These are phyloP conservation scores for Gastrophryne carolinensis DNA, from an alignment of 2,797 vertebrate genomes.

Conservation along the genomic window DNA sequence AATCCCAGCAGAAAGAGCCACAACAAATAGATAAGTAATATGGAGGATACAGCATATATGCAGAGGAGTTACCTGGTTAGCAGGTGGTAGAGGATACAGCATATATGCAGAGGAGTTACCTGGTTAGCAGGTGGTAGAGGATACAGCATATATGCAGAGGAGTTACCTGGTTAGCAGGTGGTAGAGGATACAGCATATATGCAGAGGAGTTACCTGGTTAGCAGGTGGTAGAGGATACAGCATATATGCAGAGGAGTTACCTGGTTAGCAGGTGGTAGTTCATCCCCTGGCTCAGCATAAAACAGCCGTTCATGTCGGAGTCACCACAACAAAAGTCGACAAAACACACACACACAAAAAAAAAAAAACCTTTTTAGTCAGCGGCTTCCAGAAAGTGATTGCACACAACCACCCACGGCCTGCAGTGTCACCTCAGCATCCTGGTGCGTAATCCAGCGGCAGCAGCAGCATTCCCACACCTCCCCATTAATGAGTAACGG, in stretches of 20 bases:
- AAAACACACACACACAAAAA: conserved; percentile 44
- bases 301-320: conserved; percentile 46
- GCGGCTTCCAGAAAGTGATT: conserved; percentile 56
- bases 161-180: too few species aligned
- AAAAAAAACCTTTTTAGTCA: conserved; percentile 60
- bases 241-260: conserved; percentile 61
- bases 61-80: too few species aligned
- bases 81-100: too few species aligned
- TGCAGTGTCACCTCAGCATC: conserved; percentile 61
- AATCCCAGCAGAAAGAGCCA: too few species aligned
- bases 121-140: too few species aligned
- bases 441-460: conserved; percentile 55
- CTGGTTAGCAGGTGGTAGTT: conserved; percentile 61
- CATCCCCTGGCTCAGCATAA: conserved; percentile 54
- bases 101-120: too few species aligned
- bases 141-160: too few species aligned
- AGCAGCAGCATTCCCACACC: conserved; percentile 72
- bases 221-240: too few species aligned
- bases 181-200: too few species aligned
- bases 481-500: conserved; percentile 65
- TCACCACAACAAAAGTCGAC: conserved; percentile 41
- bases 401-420: conserved; percentile 63
- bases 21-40: too few species aligned
- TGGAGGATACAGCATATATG: too few species aligned
- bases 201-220: too few species aligned